Conservation (phyloP, 2,797 vertebrate genomes). For the Thripadectes ignobilis region DNA sequence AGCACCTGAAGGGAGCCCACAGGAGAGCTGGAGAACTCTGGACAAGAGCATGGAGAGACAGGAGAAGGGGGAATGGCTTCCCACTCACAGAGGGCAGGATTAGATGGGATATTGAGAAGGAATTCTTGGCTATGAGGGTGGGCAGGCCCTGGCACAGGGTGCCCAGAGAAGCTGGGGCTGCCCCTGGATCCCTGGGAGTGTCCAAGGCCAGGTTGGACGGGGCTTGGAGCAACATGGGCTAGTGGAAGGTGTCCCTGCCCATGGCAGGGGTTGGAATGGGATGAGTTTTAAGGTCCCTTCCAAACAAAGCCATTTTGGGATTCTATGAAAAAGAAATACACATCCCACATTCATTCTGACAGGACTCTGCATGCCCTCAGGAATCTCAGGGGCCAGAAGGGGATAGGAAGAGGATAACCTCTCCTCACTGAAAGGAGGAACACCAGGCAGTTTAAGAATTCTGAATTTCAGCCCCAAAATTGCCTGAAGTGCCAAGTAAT, state of each 20-base stretch:
- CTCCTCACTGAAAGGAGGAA: not conserved
- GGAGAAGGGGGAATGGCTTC: not conserved
- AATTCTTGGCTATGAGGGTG: accelerated
- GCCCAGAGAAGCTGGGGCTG: not conserved
- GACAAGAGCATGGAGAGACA: not conserved
- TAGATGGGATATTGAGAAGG: accelerated
- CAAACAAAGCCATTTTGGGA: not conserved
- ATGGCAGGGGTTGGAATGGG: accelerated
- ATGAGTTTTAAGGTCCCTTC: not conserved
- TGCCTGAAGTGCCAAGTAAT: not conserved
- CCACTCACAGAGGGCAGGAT: not conserved
- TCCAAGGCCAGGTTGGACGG: accelerated
- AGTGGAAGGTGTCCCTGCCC: not conserved
- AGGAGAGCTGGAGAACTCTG: not conserved
- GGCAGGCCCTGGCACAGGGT: accelerated
- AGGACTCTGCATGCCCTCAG: not conserved
- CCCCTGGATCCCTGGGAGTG: not conserved
- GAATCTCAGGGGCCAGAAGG: not conserved
- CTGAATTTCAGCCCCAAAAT: not conserved
- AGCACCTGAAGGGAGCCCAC: not conserved
- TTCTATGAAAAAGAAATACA: not conserved
- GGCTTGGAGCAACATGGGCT: accelerated
- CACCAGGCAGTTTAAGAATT: not conserved
- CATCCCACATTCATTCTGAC: not conserved
- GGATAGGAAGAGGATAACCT: not conserved